Evolutionary conservation across 1,140 invertebrate species (phyloP).

Genomic region (Acromyrmex echinatior): DNA sequence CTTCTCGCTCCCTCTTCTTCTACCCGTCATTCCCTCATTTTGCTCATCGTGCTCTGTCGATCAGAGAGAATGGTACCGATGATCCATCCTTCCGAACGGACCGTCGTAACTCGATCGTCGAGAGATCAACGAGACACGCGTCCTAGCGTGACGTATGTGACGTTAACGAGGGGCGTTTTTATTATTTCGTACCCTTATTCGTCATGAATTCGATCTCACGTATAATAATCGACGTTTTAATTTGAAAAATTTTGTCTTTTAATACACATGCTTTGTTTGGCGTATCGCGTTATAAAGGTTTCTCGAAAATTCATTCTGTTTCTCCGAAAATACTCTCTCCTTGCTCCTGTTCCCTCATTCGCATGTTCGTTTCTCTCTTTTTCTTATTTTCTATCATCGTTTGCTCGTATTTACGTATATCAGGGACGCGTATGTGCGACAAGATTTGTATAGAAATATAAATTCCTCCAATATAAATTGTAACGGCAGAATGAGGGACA

Average conservation of each 20-base stretch:
- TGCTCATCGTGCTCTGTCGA: constrained; percentile 27
- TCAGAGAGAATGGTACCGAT: constrained; percentile 45
- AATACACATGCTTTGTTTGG: constrained; percentile 47
- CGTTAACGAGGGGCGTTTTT: constrained; percentile 48
- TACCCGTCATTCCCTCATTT: constrained; percentile 39
- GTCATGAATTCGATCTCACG: constrained; percentile 38
- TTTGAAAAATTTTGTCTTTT: constrained; percentile 65
- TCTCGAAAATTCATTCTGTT: constrained; percentile 63
- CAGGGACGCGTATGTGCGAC: constrained; percentile 62
- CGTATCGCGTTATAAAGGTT: constrained; percentile 67
- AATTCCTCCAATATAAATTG: constrained; percentile 27
- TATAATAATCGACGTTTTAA: constrained; percentile 61
- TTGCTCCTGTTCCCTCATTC: constrained; percentile 38
- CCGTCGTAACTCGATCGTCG: constrained; percentile 51
- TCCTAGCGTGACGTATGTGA: constrained; percentile 24
- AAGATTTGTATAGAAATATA: constrained; percentile 73
- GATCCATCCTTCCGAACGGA: constrained; percentile 58
- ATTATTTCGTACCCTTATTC: constrained; percentile 60
- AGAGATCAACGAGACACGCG: constrained; percentile 42
- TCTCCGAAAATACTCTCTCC: constrained; percentile 25
- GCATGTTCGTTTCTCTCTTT: constrained; percentile 13
- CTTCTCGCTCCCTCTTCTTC: constrained; percentile 51
- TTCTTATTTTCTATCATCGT: constrained; percentile 40
- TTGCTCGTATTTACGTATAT: constrained; percentile 74
- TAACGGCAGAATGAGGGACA: constrained; percentile 49